Percentiles rank a stretch among this genome's conserved stretches.
Conservation (phyloP, 2,888 invertebrate species). For the Lasioglossum morio region DNA sequence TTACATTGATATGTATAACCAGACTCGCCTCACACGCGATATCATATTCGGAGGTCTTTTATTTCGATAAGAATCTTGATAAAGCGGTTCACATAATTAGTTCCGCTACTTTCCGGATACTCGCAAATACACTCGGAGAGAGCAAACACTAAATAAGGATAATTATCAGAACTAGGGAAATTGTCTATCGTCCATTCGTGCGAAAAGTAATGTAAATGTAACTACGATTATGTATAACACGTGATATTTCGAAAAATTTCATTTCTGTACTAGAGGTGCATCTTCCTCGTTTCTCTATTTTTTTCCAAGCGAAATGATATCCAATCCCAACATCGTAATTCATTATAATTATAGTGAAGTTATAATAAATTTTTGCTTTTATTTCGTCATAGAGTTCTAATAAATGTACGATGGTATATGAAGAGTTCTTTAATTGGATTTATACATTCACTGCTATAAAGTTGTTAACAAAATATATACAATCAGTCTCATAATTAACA, state of each 20-base stretch:
- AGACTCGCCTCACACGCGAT: background rate
- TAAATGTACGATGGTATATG: background rate
- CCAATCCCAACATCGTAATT: no score
- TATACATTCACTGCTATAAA: background rate
- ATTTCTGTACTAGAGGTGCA: no score
- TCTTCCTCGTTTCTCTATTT: no score
- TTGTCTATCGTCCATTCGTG: background rate
- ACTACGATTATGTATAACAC: no score
- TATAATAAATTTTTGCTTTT: background rate
- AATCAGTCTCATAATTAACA: no score
- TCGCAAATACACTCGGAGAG: background rate
- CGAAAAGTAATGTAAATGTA: no score
- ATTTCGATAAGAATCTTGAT: background rate
- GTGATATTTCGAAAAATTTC: no score
- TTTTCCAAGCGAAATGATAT: no score
- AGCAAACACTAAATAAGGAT: background rate
- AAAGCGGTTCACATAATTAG: background rate
- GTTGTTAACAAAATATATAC: background rate
- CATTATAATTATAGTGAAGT: no score
- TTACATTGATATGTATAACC: slow-evolving; percentile 1
- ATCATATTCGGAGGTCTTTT: background rate
- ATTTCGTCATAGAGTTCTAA: background rate
- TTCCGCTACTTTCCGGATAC: background rate
- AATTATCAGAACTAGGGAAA: background rate
- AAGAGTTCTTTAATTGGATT: background rate